Evolutionary conservation across 1,140 invertebrate genomes (phyloP).

Genomic region (Lucilia sericata): DNA sequence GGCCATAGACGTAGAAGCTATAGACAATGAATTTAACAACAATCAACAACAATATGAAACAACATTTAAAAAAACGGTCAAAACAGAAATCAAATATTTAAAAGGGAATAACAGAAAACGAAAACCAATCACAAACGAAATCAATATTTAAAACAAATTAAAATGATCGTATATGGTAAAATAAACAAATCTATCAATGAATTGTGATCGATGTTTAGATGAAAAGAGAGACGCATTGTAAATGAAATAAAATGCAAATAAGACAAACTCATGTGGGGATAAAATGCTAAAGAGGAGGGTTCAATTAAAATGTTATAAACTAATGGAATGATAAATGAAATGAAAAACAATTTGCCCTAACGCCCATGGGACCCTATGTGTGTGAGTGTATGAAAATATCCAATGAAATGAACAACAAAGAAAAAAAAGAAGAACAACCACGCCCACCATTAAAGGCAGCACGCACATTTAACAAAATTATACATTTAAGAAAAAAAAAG

Average conservation of each 20-base stretch:
- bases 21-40: not conserved
- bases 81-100: constrained; percentile 4
- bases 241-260: constrained; percentile 9
- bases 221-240: constrained; percentile 30
- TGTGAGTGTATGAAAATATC: no score
- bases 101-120: not conserved
- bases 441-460: not conserved
- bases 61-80: not conserved
- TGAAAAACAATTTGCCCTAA: constrained; percentile 49
- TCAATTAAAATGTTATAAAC: constrained; percentile 21
- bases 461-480: not conserved
- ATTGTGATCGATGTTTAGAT: not conserved
- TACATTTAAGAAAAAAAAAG: constrained; percentile 29
- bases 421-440: constrained; percentile 47
- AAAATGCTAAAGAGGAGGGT: not conserved
- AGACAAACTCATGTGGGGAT: not conserved
- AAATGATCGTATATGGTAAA: not conserved
- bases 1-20: constrained; percentile 15
- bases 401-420: constrained; percentile 44
- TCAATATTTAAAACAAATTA: not conserved
- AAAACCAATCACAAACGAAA: not conserved
- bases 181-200: constrained; percentile 13
- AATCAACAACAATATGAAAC: constrained; percentile 1
- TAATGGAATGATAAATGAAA: constrained; percentile 37
- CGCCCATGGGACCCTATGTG: constrained; percentile 63